These are phyloP conservation scores for Condylura cristata DNA, from an alignment of 2,113 vertebrate species.

Conservation along the genomic window DNA sequence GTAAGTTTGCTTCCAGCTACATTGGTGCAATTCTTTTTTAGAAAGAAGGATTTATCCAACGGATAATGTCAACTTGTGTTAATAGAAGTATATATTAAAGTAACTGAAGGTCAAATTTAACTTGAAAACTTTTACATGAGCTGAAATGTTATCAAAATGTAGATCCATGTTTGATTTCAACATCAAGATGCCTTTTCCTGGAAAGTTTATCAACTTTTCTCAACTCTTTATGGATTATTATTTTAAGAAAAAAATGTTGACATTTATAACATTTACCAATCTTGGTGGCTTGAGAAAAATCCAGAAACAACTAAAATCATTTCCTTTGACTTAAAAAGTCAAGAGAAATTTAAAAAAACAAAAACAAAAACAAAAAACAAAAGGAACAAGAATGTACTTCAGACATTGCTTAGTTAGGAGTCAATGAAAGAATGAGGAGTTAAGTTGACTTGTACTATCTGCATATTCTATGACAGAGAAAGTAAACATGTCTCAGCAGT, in stretches of 20 bases:
- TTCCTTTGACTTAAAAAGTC: conserved; percentile 52
- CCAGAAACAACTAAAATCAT: conserved; percentile 43
- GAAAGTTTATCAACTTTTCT: conserved; percentile 56
- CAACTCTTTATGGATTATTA: conserved; percentile 59
- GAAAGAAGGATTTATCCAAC: neutral
- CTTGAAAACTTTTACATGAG: conserved; percentile 13
- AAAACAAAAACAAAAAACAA: no score
- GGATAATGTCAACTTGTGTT: neutral
- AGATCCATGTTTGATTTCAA: conserved; percentile 35
- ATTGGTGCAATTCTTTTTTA: neutral
- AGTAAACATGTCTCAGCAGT: neutral
- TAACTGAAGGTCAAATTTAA: neutral
- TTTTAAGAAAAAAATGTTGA: conserved; percentile 51
- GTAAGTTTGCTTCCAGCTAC: neutral
- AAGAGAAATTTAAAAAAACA: neutral
- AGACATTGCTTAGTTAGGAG: neutral
- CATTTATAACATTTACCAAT: conserved; percentile 61
- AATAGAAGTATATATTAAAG: neutral
- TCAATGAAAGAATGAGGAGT: neutral
- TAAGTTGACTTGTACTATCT: neutral
- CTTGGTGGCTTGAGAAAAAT: conserved; percentile 57
- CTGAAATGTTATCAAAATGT: conserved; percentile 37
- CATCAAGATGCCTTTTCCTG: conserved; percentile 59
- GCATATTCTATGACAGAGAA: neutral
- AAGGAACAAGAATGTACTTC: neutral